Evolutionary conservation across 2,113 vertebrate genomes (phyloP).

Genomic region (Sigmodon hispidus): DNA sequence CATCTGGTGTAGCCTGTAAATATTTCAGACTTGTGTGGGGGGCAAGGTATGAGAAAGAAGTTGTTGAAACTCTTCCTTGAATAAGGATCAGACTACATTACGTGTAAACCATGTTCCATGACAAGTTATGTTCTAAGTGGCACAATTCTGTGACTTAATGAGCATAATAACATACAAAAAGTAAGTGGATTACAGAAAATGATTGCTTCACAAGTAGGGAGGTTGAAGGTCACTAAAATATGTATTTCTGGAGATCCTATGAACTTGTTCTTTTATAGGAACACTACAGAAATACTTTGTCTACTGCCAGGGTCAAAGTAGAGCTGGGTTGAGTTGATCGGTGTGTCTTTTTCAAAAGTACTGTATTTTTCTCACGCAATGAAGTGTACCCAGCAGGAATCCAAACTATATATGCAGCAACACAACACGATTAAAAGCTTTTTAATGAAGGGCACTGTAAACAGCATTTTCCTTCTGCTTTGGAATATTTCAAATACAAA

Average conservation of each 20-base stretch:
- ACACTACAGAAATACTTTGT: conserved; percentile 30
- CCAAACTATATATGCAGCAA: conserved; percentile 70
- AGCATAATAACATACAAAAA: not conserved
- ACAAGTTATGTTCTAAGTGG: not conserved
- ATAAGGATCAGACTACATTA: not conserved
- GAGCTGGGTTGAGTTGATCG: conserved; percentile 52
- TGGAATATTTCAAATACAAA: conserved; percentile 84
- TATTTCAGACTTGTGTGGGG: not conserved
- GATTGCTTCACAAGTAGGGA: conserved; percentile 30
- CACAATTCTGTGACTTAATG: not conserved
- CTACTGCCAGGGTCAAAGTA: conserved; percentile 55
- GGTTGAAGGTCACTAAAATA: conserved; percentile 27
- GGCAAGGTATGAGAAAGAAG: not conserved
- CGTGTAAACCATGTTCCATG: not conserved
- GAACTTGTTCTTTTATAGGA: conserved; percentile 54
- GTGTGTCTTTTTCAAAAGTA: conserved; percentile 39
- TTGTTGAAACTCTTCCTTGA: not conserved
- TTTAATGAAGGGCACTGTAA: conserved; percentile 83
- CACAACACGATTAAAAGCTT: conserved; percentile 78
- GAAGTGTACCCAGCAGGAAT: conserved; percentile 72
- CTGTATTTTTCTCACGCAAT: conserved; percentile 65
- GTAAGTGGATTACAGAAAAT: not conserved
- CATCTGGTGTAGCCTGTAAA: not conserved
- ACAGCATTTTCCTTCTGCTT: conserved; percentile 81
- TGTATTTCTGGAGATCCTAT: not conserved